A percentile compares a stretch with the other conserved stretches of the same genome.
Evolutionary conservation across 2,888 invertebrate genomes (phyloP).

Genomic region (Oithona nana): DNA sequence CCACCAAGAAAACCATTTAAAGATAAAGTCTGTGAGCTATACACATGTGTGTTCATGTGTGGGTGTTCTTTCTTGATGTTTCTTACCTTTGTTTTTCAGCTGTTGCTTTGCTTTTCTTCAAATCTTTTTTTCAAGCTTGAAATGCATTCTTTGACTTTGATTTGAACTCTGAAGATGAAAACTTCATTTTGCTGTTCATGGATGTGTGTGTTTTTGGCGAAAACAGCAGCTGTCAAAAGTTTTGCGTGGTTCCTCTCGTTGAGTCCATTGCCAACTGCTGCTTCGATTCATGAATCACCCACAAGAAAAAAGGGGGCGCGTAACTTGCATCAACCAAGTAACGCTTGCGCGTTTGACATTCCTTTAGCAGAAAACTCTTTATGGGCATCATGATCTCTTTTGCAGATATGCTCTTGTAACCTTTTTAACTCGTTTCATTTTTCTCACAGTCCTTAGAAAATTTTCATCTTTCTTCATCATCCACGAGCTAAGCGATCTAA

Average conservation of each 20-base stretch:
- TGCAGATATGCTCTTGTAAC: no score
- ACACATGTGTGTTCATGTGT: no score
- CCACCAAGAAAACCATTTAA: not conserved
- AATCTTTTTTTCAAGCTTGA: not conserved
- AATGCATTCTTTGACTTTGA: not conserved
- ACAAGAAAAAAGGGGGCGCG: not conserved
- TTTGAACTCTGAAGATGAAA: not conserved
- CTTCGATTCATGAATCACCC: not conserved
- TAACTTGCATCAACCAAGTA: no score
- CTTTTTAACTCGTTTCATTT: no score
- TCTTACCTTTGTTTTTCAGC: not conserved
- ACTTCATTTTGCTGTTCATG: not conserved
- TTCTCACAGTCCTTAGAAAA: no score
- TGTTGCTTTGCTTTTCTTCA: not conserved
- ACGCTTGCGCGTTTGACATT: no score
- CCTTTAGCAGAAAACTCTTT: no score
- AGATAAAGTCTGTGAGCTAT: not conserved
- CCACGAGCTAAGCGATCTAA: no score
- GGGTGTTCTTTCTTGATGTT: no score
- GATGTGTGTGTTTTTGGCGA: no score
- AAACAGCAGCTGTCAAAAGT: not conserved
- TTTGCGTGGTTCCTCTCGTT: not conserved
- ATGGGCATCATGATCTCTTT: no score
- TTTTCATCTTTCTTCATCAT: no score
- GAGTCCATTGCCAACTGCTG: not conserved